Conservation (phyloP, 2,113 vertebrate species). For the Cyprinus carpio region DNA sequence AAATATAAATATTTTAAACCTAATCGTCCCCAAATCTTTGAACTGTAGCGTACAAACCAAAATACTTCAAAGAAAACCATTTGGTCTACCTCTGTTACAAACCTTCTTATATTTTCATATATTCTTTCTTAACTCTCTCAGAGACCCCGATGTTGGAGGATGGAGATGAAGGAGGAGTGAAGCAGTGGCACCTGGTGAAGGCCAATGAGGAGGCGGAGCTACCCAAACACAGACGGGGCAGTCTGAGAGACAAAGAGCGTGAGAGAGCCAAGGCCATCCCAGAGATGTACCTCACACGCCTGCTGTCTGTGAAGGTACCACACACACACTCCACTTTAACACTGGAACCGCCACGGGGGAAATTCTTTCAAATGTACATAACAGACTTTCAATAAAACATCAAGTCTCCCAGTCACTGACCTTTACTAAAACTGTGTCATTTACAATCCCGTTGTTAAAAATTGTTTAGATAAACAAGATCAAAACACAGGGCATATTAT, state of each 20-base stretch:
- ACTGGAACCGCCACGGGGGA: too few species aligned
- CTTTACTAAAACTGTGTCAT: too few species aligned
- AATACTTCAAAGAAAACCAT: background rate
- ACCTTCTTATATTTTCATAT: background rate
- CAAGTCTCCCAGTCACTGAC: too few species aligned
- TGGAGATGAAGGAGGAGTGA: slow-evolving; percentile 91
- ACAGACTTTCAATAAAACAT: too few species aligned
- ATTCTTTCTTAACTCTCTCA: slow-evolving; percentile 60
- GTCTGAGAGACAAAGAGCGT: slow-evolving; percentile 88
- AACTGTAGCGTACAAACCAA: background rate
- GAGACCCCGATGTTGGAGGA: slow-evolving; percentile 97
- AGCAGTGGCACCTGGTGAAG: slow-evolving; percentile 96
- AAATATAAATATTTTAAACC: too few species aligned
- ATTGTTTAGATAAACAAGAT: too few species aligned
- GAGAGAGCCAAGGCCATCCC: slow-evolving; percentile 96
- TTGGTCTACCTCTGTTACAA: background rate
- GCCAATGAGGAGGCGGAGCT: slow-evolving; percentile 92
- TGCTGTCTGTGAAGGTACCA: slow-evolving; percentile 94
- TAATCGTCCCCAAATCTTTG: background rate
- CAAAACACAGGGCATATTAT: too few species aligned
- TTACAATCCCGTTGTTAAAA: too few species aligned
- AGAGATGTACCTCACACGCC: slow-evolving; percentile 94
- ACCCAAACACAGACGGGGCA: slow-evolving; percentile 89
- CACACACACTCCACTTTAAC: background rate
- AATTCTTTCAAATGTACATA: too few species aligned